Evolutionary conservation across 35 echinoderm and acorn worm genomes (phyloP).

Genomic region (Heliocidaris erythrogramma): DNA sequence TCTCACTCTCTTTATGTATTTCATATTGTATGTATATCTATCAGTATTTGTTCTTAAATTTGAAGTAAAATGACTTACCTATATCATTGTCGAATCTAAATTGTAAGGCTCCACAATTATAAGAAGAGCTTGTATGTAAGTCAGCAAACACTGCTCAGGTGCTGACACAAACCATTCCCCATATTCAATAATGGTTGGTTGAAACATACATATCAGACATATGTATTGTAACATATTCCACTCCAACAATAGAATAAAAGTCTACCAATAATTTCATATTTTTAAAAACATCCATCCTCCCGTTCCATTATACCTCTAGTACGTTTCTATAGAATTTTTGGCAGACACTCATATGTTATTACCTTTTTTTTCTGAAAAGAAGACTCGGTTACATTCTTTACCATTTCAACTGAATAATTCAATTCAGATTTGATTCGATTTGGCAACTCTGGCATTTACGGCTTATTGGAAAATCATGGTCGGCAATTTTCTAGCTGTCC

Average conservation of each 20-base stretch:
- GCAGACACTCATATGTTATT: slow-evolving; percentile 1
- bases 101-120: too few relatives aligned
- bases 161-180: not conserved
- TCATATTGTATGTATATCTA: too few relatives aligned
- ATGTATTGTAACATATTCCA: not conserved
- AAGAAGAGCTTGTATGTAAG: not conserved
- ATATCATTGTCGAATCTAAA: too few relatives aligned
- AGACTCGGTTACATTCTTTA: not conserved
- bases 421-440: slow-evolving; percentile 12
- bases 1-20: too few relatives aligned
- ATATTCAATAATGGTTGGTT: not conserved
- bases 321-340: slow-evolving; percentile 4
- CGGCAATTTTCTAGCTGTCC: not conserved
- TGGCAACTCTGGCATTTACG: slow-evolving; percentile 9
- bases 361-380: not conserved
- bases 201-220: not conserved
- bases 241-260: not conserved
- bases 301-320: not conserved
- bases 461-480: slow-evolving; percentile 10
- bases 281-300: not conserved
- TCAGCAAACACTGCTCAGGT: not conserved
- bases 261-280: not conserved
- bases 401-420: slow-evolving; percentile 10
- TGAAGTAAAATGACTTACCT: too few relatives aligned
- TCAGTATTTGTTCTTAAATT: too few relatives aligned